These are phyloP conservation scores for Camponotus fellah DNA, from an alignment of 2,888 invertebrate species.

Conservation along the genomic window DNA sequence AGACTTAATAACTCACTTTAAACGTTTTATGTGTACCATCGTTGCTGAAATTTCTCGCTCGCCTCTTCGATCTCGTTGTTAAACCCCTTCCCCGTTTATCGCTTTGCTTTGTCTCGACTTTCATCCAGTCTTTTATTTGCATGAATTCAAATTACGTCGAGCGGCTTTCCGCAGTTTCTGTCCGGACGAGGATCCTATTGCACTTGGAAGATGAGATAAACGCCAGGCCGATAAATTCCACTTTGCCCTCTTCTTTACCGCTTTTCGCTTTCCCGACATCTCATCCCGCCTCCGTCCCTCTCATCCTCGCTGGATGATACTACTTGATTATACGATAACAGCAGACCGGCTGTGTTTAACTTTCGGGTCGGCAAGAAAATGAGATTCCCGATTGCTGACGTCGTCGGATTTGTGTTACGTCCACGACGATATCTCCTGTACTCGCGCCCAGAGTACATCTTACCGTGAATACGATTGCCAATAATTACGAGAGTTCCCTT, in stretches of 20 bases:
- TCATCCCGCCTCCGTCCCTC: background rate
- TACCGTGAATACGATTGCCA: constrained; percentile 17
- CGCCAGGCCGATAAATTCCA: constrained; percentile 53
- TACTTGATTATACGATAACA: constrained; percentile 57
- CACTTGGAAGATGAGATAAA: constrained; percentile 61
- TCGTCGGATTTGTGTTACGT: constrained; percentile 43
- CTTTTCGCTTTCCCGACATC: background rate
- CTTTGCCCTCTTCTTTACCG: constrained; percentile 46
- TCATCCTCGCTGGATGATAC: constrained; percentile 44
- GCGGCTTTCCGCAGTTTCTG: constrained; percentile 46
- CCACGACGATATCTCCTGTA: constrained; percentile 14
- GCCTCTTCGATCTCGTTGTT: background rate
- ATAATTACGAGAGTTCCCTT: constrained; percentile 37
- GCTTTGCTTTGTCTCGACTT: constrained; percentile 41
- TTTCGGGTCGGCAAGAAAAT: constrained; percentile 52
- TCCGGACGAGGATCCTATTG: constrained; percentile 45
- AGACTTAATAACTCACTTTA: constrained; percentile 44
- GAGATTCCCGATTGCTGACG: constrained; percentile 47
- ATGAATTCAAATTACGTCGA: constrained; percentile 61
- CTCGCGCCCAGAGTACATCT: background rate
- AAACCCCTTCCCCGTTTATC: background rate
- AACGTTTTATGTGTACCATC: constrained; percentile 14
- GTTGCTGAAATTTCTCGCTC: constrained; percentile 34
- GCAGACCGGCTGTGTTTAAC: constrained; percentile 48
- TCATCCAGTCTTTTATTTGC: constrained; percentile 52